phyloP scores from a whole-genome alignment of 2,888 invertebrate genomes.

The Ophion obscuratus region DNA sequence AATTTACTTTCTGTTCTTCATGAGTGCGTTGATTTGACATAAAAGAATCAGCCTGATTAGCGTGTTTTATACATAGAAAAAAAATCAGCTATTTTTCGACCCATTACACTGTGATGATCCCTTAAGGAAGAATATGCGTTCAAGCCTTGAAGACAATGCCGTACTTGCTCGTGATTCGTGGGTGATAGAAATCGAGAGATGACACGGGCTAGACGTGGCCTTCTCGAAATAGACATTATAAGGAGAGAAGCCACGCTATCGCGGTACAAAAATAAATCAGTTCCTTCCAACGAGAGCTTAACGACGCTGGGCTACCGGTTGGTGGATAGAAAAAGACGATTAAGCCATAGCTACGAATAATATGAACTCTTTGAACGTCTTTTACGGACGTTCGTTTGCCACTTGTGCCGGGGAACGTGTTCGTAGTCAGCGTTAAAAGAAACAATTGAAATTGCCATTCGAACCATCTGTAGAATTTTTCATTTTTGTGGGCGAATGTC shows the following conservation, averaged over 20 bases:
- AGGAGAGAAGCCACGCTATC: slow-evolving; percentile 74
- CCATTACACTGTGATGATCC: too few species aligned
- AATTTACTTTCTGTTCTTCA: too few species aligned
- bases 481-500: not conserved
- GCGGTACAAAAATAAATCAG: slow-evolving; percentile 80
- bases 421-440: not conserved
- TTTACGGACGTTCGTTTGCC: not conserved
- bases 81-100: too few species aligned
- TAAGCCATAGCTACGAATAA: slow-evolving; percentile 2
- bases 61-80: too few species aligned
- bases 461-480: not conserved
- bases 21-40: too few species aligned
- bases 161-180: slow-evolving; percentile 68
- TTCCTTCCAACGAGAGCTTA: slow-evolving; percentile 73
- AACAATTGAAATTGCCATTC: not conserved
- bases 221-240: slow-evolving; percentile 80
- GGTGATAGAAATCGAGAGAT: slow-evolving; percentile 73
- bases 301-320: slow-evolving; percentile 42
- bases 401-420: not conserved
- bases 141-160: slow-evolving; percentile 34
- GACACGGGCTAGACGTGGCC: slow-evolving; percentile 70
- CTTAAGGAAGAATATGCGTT: not conserved
- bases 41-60: too few species aligned
- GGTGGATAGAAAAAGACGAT: slow-evolving; percentile 42
- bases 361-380: not conserved